Conservation (phyloP, 2,113 vertebrate species). For the Gallinago paraguaiae region DNA sequence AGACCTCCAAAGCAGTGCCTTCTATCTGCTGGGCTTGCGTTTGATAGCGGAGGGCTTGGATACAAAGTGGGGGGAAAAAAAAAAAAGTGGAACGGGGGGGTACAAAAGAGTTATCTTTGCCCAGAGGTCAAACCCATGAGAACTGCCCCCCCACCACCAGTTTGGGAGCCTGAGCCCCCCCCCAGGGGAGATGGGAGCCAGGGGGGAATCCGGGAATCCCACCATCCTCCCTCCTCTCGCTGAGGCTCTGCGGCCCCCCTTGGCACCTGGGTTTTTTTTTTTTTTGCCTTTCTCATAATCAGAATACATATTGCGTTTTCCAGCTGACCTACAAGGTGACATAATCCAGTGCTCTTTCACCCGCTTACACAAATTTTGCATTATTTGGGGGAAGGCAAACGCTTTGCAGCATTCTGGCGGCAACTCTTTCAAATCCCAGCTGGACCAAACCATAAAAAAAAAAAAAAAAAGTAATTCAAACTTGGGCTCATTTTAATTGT, state of each 20-base stretch:
- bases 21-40: conserved; percentile 61
- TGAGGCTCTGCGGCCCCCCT: accelerated
- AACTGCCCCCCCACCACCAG: background rate
- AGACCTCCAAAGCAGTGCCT: conserved; percentile 71
- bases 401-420: background rate
- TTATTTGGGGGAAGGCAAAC: background rate
- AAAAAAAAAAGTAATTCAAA: background rate
- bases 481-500: background rate
- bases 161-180: background rate
- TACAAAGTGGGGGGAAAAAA: conserved; percentile 1
- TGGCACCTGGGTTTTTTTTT: background rate
- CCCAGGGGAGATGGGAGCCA: background rate
- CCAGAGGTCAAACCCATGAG: conserved; percentile 45
- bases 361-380: background rate
- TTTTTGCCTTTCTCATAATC: background rate
- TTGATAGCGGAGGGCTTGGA: conserved; percentile 50
- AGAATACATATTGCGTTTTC: conserved; percentile 35
- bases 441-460: background rate
- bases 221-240: background rate
- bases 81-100: conserved; percentile 2
- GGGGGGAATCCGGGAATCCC: background rate
- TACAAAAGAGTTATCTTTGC: conserved; percentile 56
- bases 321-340: conserved; percentile 20
- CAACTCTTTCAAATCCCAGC: conserved; percentile 27
- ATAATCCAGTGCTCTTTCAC: background rate